Percentiles rank a stretch among this genome's conserved stretches.
Evolutionary conservation across 37 sponge, comb jelly and placozoan species (phyloP).

Genomic region (Theonella swinhoei): DNA sequence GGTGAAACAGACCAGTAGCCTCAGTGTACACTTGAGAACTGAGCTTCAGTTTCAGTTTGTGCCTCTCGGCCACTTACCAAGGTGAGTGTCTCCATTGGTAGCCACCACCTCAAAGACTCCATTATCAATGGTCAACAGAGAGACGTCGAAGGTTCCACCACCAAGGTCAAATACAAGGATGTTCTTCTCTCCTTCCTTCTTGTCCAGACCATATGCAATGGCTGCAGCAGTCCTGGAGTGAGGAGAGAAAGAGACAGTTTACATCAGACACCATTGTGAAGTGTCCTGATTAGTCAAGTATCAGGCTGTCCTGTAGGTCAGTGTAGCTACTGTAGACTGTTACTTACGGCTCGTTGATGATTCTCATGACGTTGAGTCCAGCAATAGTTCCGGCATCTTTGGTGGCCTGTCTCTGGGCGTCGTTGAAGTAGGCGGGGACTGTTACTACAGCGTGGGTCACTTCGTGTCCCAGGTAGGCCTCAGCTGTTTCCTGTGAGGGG

Average conservation of each 20-base stretch:
- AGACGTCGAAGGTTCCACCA: slow-evolving; percentile 99
- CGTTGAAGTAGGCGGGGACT: slow-evolving; percentile 99
- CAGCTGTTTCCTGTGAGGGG: slow-evolving; percentile 98
- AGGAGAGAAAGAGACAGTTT: too few relatives aligned
- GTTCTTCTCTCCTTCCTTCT: slow-evolving; percentile 99
- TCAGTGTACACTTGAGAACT: too few relatives aligned
- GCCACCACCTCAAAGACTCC: slow-evolving; percentile 99
- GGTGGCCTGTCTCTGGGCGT: slow-evolving; percentile 99
- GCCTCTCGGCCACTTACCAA: slow-evolving; percentile 64
- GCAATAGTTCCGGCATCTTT: slow-evolving; percentile 98
- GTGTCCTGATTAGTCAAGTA: too few relatives aligned
- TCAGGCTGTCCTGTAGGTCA: too few relatives aligned
- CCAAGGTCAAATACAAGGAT: slow-evolving; percentile 98
- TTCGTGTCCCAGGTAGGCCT: slow-evolving; percentile 94
- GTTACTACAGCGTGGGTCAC: slow-evolving; percentile 98
- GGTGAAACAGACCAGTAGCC: too few relatives aligned
- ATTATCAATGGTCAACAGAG: slow-evolving; percentile 97
- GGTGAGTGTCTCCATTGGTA: slow-evolving; percentile 99
- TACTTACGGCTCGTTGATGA: slow-evolving; percentile 99
- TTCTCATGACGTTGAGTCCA: slow-evolving; percentile 98
- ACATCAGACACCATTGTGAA: too few relatives aligned
- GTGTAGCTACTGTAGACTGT: too few relatives aligned
- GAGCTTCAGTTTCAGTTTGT: too few relatives aligned
- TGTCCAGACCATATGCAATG: slow-evolving; percentile 99
- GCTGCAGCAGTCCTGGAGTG: slow-evolving; percentile 97